Conservation (phyloP, 2,888 invertebrate species). For the Pecten maximus region DNA sequence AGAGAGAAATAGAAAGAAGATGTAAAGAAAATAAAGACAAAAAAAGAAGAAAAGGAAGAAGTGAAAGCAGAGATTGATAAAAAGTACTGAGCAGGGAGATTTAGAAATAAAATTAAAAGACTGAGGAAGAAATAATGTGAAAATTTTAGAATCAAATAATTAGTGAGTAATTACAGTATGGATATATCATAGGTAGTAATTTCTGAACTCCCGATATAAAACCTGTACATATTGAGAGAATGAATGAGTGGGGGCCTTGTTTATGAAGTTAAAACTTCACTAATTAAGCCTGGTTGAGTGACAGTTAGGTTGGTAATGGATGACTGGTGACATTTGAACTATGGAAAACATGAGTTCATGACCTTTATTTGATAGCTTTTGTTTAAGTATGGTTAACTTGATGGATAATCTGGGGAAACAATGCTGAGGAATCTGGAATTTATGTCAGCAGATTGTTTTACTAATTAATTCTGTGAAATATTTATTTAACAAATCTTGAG, state of each 20-base stretch:
- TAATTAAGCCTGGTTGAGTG: neutral
- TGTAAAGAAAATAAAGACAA: too few species aligned
- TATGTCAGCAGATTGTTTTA: too few species aligned
- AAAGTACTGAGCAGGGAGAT: too few species aligned
- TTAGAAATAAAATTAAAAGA: too few species aligned
- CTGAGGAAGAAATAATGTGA: too few species aligned
- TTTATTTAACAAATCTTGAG: neutral
- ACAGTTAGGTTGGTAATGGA: neutral
- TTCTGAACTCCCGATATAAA: neutral
- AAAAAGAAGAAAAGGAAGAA: too few species aligned
- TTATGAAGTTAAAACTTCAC: neutral
- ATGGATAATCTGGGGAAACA: neutral
- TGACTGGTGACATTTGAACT: slow-evolving; percentile 25
- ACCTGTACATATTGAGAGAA: neutral
- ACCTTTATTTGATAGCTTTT: neutral
- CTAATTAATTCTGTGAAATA: neutral
- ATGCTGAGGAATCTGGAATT: neutral
- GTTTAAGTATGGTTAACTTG: neutral
- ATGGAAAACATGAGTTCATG: neutral
- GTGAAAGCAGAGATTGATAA: too few species aligned
- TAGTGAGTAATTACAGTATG: neutral
- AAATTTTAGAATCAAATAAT: too few species aligned
- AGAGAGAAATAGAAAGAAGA: too few species aligned
- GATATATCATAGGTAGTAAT: neutral
- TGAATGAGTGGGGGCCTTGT: neutral